phyloP scores from a whole-genome alignment of 2,888 invertebrate species.

The Nephrotoma appendiculata region DNA sequence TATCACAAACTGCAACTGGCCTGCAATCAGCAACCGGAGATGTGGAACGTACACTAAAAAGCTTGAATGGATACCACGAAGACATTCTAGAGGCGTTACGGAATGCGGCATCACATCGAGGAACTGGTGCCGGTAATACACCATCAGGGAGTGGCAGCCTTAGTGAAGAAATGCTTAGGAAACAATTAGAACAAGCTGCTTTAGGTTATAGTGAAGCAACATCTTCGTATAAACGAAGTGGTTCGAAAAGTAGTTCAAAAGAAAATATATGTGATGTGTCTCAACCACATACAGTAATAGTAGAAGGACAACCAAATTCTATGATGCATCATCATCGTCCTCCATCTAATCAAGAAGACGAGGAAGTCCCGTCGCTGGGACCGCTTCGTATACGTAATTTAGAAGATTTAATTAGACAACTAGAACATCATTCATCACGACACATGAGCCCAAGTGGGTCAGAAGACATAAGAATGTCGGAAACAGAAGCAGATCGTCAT shows the following conservation, averaged over 20 bases:
- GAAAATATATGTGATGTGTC: slow-evolving; percentile 62
- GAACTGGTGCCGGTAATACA: slow-evolving; percentile 42
- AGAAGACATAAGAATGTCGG: slow-evolving; percentile 71
- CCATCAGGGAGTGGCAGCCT: slow-evolving; percentile 50
- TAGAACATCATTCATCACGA: slow-evolving; percentile 72
- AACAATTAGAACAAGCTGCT: slow-evolving; percentile 46
- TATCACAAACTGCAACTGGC: slow-evolving; percentile 37
- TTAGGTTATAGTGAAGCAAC: slow-evolving; percentile 39
- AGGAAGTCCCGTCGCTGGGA: slow-evolving; percentile 65
- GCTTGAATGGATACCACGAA: slow-evolving; percentile 83
- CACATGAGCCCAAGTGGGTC: slow-evolving; percentile 87
- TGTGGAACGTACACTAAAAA: slow-evolving; percentile 76
- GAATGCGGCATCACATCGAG: slow-evolving; percentile 60
- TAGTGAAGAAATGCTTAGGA: slow-evolving; percentile 52
- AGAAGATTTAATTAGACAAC: slow-evolving; percentile 77
- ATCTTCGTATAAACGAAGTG: slow-evolving; percentile 38
- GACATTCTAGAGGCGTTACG: slow-evolving; percentile 81
- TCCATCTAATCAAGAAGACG: slow-evolving; percentile 48
- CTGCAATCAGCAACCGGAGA: slow-evolving; percentile 56
- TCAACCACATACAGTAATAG: slow-evolving; percentile 39
- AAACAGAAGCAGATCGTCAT: slow-evolving; percentile 78
- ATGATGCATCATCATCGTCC: slow-evolving; percentile 32
- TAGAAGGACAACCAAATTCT: slow-evolving; percentile 23
- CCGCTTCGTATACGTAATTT: slow-evolving; percentile 79
- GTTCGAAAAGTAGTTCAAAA: slow-evolving; percentile 42